These are phyloP conservation scores for Nyctibius grandis DNA, from an alignment of 2,797 vertebrate species.

Conservation along the genomic window DNA sequence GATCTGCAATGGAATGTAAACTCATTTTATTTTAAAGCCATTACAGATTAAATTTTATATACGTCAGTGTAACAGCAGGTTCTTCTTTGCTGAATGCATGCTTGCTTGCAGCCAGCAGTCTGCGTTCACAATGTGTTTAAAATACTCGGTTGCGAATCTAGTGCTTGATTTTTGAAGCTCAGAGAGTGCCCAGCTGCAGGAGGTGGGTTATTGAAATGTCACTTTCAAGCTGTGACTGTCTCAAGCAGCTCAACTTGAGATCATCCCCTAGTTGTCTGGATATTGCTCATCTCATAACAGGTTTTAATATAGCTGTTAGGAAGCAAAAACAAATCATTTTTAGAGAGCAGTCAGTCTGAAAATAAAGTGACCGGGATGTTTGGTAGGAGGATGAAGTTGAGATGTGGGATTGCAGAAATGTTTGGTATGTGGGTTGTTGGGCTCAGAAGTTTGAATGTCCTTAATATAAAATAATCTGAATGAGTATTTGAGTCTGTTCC, in stretches of 20 bases:
- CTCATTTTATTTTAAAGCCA: not conserved
- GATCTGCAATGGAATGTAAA: not conserved
- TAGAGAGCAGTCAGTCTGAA: not conserved
- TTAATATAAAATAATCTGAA: slow-evolving; percentile 48
- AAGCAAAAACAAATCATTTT: not conserved
- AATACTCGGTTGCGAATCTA: not conserved
- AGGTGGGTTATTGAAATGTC: not conserved
- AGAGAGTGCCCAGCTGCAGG: not conserved
- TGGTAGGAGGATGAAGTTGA: not conserved
- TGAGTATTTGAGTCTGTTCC: slow-evolving; percentile 26
- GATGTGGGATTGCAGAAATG: slow-evolving; percentile 14
- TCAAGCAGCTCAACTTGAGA: not conserved
- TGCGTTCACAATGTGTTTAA: not conserved
- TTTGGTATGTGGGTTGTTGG: slow-evolving; percentile 38
- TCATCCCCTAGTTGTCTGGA: not conserved
- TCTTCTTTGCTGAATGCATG: not conserved
- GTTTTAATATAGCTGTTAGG: not conserved
- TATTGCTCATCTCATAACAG: not conserved
- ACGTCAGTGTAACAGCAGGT: not conserved
- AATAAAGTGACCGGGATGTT: not conserved
- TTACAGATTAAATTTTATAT: not conserved
- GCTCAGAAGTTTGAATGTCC: slow-evolving; percentile 17
- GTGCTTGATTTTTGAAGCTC: not conserved
- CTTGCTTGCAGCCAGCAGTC: not conserved
- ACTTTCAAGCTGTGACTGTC: not conserved